Percentiles rank a stretch among this genome's conserved stretches.
These are phyloP conservation scores for Ctenomys sociabilis DNA, from an alignment of 2,113 vertebrate species.

Conservation along the genomic window DNA sequence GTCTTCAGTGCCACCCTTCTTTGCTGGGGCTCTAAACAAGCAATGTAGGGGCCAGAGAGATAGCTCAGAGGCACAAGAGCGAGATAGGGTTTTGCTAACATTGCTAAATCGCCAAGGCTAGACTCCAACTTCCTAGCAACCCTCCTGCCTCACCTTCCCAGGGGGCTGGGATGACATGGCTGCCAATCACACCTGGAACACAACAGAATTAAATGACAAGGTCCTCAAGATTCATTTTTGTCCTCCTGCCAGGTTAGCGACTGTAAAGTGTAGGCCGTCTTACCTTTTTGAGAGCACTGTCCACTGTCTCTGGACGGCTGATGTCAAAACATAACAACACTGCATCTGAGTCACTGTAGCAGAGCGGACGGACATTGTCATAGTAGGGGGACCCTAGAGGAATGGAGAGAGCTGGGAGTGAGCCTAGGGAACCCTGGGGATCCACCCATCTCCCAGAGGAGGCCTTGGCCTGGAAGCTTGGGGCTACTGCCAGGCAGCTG, in stretches of 20 bases:
- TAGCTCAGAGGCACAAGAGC: too few species aligned
- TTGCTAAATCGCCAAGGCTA: neutral
- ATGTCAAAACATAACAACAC: slow-evolving; percentile 96
- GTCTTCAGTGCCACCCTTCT: neutral
- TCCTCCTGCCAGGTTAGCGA: slow-evolving; percentile 15
- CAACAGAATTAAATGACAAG: neutral
- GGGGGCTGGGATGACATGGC: neutral
- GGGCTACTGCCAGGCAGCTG: neutral
- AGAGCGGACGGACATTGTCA: slow-evolving; percentile 96
- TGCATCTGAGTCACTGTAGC: slow-evolving; percentile 97
- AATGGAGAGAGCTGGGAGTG: neutral
- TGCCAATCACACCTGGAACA: neutral
- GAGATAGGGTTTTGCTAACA: neutral
- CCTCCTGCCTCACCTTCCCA: neutral
- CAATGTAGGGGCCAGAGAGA: neutral
- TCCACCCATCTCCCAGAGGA: neutral
- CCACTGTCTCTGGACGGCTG: slow-evolving; percentile 94
- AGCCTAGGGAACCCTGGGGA: neutral
- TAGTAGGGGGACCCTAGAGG: slow-evolving; percentile 95
- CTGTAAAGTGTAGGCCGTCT: neutral
- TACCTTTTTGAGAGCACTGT: slow-evolving; percentile 95
- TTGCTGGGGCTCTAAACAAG: neutral
- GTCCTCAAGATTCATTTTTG: neutral
- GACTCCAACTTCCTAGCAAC: neutral
- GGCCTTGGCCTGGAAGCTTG: neutral